These are phyloP conservation scores for Boulengeromyrus knoepffleri DNA, from an alignment of 2,113 vertebrate species.

Conservation along the genomic window DNA sequence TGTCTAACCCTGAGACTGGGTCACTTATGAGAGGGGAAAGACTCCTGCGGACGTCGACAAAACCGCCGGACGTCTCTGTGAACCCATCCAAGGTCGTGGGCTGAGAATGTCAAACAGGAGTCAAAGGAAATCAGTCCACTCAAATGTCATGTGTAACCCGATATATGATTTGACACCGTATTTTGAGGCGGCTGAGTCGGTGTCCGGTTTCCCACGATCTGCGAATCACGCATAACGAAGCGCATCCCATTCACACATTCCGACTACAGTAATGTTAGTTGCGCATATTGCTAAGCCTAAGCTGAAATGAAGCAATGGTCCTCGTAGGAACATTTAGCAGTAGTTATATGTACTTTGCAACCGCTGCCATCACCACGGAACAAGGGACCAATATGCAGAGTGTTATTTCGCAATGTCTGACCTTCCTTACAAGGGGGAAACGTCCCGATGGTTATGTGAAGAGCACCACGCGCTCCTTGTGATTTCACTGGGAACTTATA, in stretches of 20 bases:
- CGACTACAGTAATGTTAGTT: neutral
- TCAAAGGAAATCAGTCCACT: neutral
- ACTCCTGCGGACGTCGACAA: neutral
- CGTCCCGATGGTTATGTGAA: neutral
- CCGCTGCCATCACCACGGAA: neutral
- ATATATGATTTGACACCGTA: neutral
- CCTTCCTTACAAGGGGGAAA: neutral
- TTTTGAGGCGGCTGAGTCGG: neutral
- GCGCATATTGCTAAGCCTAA: neutral
- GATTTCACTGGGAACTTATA: neutral
- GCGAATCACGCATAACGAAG: neutral
- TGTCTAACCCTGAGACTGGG: neutral
- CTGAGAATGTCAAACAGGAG: neutral
- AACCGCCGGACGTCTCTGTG: neutral
- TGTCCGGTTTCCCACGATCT: neutral
- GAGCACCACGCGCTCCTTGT: neutral
- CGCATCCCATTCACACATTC: neutral
- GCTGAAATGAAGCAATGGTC: neutral
- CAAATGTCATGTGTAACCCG: neutral
- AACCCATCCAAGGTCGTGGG: neutral
- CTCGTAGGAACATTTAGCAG: neutral
- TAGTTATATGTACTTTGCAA: neutral
- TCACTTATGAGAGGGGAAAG: neutral
- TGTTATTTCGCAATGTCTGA: neutral
- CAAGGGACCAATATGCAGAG: neutral